Conservation (phyloP, 2,113 vertebrate genomes). For the Syngnathus scovelli region DNA sequence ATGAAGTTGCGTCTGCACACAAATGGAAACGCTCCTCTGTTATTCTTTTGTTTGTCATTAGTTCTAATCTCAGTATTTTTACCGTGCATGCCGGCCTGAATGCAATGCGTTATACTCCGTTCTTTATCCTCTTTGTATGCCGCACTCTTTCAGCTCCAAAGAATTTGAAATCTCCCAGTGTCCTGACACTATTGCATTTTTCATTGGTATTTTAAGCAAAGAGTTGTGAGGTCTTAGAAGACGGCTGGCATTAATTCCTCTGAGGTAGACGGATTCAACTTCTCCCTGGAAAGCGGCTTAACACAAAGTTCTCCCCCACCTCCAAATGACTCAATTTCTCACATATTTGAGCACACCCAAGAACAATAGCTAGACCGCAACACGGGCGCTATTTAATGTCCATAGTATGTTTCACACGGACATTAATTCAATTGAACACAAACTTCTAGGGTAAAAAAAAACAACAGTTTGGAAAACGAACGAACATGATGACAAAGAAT, state of each 20-base stretch:
- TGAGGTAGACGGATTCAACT: conserved; percentile 51
- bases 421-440: no score
- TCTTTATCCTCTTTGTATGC: conserved; percentile 48
- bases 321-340: conserved; percentile 34
- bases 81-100: conserved; percentile 34
- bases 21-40: conserved; percentile 13
- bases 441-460: no score
- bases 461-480: no score
- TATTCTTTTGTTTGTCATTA: conserved; percentile 24
- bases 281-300: conserved; percentile 62
- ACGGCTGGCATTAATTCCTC: conserved; percentile 70
- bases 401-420: neutral
- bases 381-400: conserved; percentile 3
- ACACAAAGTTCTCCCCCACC: conserved; percentile 46
- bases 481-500: no score
- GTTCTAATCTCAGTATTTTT: conserved; percentile 34
- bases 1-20: conserved; percentile 1
- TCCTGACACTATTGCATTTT: conserved; percentile 60
- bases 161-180: conserved; percentile 64
- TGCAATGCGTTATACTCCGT: conserved; percentile 30
- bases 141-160: conserved; percentile 39
- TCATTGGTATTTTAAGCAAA: conserved; percentile 67
- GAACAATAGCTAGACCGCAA: conserved; percentile 10
- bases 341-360: conserved; percentile 21
- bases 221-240: conserved; percentile 66